Base-by-base conservation (phyloP, 2,888 invertebrate species). In the Eupithecia vulgata region DNA sequence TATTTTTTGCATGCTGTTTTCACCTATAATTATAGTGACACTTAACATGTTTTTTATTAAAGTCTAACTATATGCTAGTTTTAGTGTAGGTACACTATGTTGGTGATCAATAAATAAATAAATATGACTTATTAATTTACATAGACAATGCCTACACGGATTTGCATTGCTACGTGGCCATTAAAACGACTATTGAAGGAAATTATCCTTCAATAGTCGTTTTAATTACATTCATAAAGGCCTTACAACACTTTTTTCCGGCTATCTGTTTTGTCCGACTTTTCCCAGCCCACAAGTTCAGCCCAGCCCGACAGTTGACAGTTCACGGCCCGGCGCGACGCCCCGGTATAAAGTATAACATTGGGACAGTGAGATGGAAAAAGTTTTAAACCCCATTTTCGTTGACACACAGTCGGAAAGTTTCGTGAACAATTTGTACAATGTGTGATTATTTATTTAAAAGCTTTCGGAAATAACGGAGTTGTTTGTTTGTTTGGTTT, bases 281-380 rank as follows among this genome's bases (percentile, higher is more conserved):
- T 17, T 6, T 45, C 48, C 10, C 48, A n/a, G 48, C n/a, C n/a
- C n/a, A 13, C 13, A 40, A 40, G 21, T n/a, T 30, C 67, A 45
- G 12, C 66, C 15, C 71, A 66, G 40, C 13, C 12, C 25, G 80
- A 80, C 79, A 72, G 75, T 73, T 72, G 81, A 81, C 82, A 80
- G 79, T 79, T 81, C 72, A 70, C 74, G 21, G 48, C n/a, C n/a
- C n/a, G 21, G 21, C 70, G 48, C n/a, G 21, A 10, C 70, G 48
- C 35, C 42, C 48, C 40, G 40, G 45, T 25, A 57, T 1, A 25
- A 48, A n/a, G 78, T 82, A 84, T 82, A 84, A 84, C 83, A 82
- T 79, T 80, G 79, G 72, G 70, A 79, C 73, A 75, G 76, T 52
- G 75, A 81, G 83, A 86, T 85, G 83, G 86, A 85, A 86, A 85